A percentile compares a stretch with the other conserved stretches of the same genome.
phyloP scores from a whole-genome alignment of 2,113 vertebrate genomes.

The Monarcha castaneiventris region DNA sequence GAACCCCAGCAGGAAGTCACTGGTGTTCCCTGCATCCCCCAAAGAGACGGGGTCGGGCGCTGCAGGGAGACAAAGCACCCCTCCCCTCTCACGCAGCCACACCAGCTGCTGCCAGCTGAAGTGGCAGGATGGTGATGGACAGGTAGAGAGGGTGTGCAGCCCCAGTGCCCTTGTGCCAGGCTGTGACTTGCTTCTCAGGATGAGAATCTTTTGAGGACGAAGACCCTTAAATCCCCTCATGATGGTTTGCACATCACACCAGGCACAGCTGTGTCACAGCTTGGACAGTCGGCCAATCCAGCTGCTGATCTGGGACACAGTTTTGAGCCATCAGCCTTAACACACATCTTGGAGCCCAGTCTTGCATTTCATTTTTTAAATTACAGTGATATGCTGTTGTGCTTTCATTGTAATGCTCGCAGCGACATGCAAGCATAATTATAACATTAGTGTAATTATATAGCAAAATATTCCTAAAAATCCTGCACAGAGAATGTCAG shows the following conservation, averaged over 20 bases:
- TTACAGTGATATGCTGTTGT: not conserved
- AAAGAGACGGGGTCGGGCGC: not conserved
- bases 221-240: not conserved
- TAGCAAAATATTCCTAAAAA: not conserved
- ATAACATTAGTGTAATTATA: not conserved
- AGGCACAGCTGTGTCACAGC: rapidly evolving
- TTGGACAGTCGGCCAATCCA: not conserved
- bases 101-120: not conserved
- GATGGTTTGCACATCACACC: not conserved
- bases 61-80: not conserved
- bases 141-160: not conserved
- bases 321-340: not conserved
- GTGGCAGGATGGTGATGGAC: not conserved
- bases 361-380: not conserved
- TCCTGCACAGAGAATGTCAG: not conserved
- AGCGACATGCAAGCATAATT: not conserved
- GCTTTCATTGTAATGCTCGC: not conserved
- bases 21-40: not conserved
- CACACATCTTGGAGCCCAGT: not conserved
- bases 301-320: not conserved
- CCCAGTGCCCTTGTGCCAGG: rapidly evolving
- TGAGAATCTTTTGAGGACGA: not conserved
- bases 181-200: not conserved
- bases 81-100: not conserved
- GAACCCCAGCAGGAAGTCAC: not conserved